These are phyloP conservation scores for Danio kyathit DNA, from an alignment of 2,797 vertebrate species.

Conservation along the genomic window DNA sequence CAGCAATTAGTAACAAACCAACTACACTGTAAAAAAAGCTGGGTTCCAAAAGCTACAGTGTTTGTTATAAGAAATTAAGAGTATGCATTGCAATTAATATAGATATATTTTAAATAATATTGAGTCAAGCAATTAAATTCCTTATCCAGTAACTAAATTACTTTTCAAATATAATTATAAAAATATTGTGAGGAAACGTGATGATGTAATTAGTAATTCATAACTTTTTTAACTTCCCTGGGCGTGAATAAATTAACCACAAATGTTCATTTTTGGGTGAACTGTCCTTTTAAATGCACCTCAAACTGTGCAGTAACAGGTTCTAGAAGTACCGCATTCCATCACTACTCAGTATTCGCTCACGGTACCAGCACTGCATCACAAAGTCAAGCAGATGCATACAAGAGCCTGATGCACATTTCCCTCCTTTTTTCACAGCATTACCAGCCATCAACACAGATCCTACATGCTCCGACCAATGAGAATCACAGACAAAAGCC, in stretches of 20 bases:
- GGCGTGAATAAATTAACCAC: background rate
- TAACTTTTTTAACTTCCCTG: background rate
- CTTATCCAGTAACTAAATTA: no score
- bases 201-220: no score
- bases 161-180: no score
- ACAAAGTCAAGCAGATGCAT: background rate
- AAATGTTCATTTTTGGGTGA: background rate
- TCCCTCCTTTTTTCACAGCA: slow-evolving; percentile 7
- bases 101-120: no score
- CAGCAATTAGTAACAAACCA: no score
- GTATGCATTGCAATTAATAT: no score
- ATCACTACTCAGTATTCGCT: slow-evolving; percentile 36
- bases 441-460: slow-evolving; percentile 9
- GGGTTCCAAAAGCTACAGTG: no score
- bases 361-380: slow-evolving; percentile 28
- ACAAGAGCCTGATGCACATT: background rate
- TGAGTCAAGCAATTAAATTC: no score
- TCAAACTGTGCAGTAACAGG: background rate
- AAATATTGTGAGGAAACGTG: no score
- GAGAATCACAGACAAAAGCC: slow-evolving; percentile 35
- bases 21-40: no score
- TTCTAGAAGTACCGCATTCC: slow-evolving; percentile 24
- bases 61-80: no score
- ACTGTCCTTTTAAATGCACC: background rate
- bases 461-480: slow-evolving; percentile 29